A percentile compares a stretch with the other conserved stretches of the same genome.
Conservation (phyloP, 2,797 vertebrate genomes). For the Sylvilagus floridanus region DNA sequence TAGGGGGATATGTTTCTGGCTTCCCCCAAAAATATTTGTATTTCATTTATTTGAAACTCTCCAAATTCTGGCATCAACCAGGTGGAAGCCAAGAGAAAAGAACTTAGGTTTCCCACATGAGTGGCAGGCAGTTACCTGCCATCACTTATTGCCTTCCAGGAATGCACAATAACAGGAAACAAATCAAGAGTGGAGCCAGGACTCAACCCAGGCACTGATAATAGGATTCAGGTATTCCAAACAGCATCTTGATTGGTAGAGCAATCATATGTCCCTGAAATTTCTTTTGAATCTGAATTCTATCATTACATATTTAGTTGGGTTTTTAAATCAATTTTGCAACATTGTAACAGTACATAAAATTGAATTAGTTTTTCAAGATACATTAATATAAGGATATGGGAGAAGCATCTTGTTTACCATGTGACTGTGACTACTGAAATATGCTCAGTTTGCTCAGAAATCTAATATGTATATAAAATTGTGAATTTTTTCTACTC, state of each 20-base stretch:
- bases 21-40: background rate
- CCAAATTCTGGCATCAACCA: too few species aligned
- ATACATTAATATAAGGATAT: constrained; percentile 18
- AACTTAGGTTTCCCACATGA: too few species aligned
- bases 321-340: background rate
- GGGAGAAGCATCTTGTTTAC: constrained; percentile 11
- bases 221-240: too few species aligned
- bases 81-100: too few species aligned
- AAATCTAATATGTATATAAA: background rate
- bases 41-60: too few species aligned
- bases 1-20: background rate
- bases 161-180: too few species aligned
- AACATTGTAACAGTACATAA: constrained; percentile 4
- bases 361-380: background rate
- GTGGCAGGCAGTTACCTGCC: too few species aligned
- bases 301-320: background rate
- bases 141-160: too few species aligned
- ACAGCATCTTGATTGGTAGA: too few species aligned
- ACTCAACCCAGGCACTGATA: too few species aligned
- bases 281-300: background rate
- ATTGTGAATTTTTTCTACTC: constrained; percentile 15
- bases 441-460: background rate
- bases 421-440: background rate
- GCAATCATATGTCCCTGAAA: background rate
- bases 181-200: too few species aligned